phyloP scores from a whole-genome alignment of 2,113 vertebrate genomes.

The Chaetodon auriga region DNA sequence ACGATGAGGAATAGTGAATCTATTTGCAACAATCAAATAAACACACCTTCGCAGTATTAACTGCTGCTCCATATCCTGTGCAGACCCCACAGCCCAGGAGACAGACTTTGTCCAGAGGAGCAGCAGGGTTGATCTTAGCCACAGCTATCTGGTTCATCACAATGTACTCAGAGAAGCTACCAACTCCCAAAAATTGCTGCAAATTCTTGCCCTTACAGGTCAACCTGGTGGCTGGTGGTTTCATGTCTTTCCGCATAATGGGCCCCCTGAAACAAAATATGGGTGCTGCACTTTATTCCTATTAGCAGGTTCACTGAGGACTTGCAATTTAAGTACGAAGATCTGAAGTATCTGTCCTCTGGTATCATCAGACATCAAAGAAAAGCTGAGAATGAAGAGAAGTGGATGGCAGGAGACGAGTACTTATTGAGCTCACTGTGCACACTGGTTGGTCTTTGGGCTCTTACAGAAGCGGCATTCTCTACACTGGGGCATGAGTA shows the following conservation, averaged over 20 bases:
- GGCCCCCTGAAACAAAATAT: constrained; percentile 29
- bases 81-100: constrained; percentile 86
- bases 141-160: constrained; percentile 80
- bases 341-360: not conserved
- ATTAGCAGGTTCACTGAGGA: too few relatives aligned
- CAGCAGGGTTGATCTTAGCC: constrained; percentile 82
- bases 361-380: not conserved
- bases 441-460: constrained; percentile 87
- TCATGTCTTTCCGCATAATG: constrained; percentile 63
- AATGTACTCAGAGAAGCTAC: constrained; percentile 89
- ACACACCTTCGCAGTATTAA: constrained; percentile 86
- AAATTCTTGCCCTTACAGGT: constrained; percentile 86
- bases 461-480: constrained; percentile 86
- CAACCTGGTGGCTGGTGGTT: constrained; percentile 81
- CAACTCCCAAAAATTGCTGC: constrained; percentile 85
- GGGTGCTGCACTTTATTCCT: not conserved
- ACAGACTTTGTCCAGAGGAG: constrained; percentile 87
- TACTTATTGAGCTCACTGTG: constrained; percentile 78
- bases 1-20: not conserved
- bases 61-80: constrained; percentile 89
- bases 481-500: constrained; percentile 86
- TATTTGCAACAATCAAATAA: not conserved
- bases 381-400: not conserved
- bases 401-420: not conserved
- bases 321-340: not conserved